Percentiles rank a stretch among this genome's conserved stretches.
These are phyloP conservation scores for Mesoligia furuncula DNA, from an alignment of 2,888 invertebrate species.

Conservation along the genomic window DNA sequence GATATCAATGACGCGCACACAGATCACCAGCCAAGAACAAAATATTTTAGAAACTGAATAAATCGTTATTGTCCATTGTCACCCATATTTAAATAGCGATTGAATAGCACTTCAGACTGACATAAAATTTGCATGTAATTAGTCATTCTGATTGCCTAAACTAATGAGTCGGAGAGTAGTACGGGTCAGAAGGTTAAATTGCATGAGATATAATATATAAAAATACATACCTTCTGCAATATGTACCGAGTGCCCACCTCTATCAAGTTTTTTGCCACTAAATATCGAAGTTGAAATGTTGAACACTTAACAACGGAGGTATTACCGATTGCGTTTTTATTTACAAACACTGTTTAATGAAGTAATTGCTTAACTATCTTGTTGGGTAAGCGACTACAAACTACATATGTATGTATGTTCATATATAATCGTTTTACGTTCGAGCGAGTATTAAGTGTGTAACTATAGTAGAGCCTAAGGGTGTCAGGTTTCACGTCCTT, in stretches of 20 bases:
- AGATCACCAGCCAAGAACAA: not conserved
- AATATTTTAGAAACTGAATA: not conserved
- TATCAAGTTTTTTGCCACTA: slow-evolving; percentile 32
- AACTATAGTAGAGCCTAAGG: slow-evolving; percentile 52
- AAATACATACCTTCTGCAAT: not conserved
- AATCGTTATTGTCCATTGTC: not conserved
- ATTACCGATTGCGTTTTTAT: slow-evolving; percentile 62
- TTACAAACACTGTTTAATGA: slow-evolving; percentile 66
- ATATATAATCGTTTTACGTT: slow-evolving; percentile 52
- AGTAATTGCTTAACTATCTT: slow-evolving; percentile 62
- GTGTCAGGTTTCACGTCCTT: slow-evolving; percentile 59
- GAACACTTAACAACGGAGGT: slow-evolving; percentile 31
- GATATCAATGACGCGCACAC: not conserved
- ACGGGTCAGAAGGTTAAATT: not conserved
- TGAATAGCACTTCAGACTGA: not conserved
- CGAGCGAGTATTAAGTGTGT: slow-evolving; percentile 59
- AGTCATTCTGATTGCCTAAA: not conserved
- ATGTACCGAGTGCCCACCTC: not conserved
- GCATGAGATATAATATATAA: not conserved
- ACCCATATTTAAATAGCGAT: not conserved
- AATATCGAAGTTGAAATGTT: slow-evolving; percentile 38
- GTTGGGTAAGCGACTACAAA: slow-evolving; percentile 60
- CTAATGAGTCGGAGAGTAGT: not conserved
- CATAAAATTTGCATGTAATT: not conserved
- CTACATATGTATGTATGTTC: slow-evolving; percentile 21